Evolutionary conservation across 2,113 vertebrate species (phyloP).

Genomic region (Callorhinus ursinus): DNA sequence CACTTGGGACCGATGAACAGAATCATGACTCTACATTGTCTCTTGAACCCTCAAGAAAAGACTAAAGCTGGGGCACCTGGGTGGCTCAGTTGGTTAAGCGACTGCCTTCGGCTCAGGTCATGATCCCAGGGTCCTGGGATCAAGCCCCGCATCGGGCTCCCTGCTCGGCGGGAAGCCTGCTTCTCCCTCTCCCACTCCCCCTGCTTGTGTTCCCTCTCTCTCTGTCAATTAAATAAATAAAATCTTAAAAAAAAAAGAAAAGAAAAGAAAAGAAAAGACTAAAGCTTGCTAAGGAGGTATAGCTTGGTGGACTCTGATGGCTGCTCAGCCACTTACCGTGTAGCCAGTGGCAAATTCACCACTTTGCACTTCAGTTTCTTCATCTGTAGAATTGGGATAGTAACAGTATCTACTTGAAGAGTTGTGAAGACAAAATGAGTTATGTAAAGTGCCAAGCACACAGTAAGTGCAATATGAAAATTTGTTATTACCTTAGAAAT

Average conservation of each 20-base stretch:
- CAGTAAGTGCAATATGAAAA: background rate
- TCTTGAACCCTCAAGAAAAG: background rate
- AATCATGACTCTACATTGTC: background rate
- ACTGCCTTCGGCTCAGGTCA: too few relatives aligned
- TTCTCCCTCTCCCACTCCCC: too few relatives aligned
- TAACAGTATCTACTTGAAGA: background rate
- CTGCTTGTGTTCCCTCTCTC: too few relatives aligned
- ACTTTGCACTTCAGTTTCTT: background rate
- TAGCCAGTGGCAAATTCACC: background rate
- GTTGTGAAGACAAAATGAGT: background rate
- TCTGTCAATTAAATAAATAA: too few relatives aligned
- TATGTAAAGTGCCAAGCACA: background rate
- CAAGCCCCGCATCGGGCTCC: too few relatives aligned
- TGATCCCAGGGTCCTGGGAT: too few relatives aligned
- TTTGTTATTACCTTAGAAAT: background rate
- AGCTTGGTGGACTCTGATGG: background rate
- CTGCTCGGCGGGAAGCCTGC: too few relatives aligned
- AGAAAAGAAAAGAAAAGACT: background rate
- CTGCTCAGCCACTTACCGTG: background rate
- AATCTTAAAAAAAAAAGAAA: too few relatives aligned
- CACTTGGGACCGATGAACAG: too few relatives aligned
- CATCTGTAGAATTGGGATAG: background rate
- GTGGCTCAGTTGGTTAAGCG: too few relatives aligned
- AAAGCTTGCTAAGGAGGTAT: background rate
- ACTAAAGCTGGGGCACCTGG: too few relatives aligned